Evolutionary conservation across 2,888 invertebrate species (phyloP), one percentile per base, ranked within the genome.

Genomic region (Perizoma flavofasciatum): DNA sequence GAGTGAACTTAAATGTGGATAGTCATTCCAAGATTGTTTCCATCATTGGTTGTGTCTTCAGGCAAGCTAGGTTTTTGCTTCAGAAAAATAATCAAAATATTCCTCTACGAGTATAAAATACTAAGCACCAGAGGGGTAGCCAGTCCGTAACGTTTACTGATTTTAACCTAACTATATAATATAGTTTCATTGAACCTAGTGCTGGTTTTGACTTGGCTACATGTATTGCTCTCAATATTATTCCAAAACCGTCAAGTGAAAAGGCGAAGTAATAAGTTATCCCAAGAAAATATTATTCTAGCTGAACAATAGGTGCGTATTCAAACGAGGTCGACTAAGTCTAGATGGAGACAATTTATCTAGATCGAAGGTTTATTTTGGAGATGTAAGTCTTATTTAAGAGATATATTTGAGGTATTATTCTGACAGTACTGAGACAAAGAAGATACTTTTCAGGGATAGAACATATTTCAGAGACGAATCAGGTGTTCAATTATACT

Each of bases 351-450:
- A 9, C 50, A 54, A 49, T 63, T 49, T 54, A 57, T 63, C 63
- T 60, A 47, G 63, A 51, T 60, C n/a, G 33, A 41, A 46, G 8
- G 49, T 47, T 52, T 43, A 45, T 57, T 39, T 58, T 45, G 44
- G 22, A 22, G 39, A 50, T 49, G 32, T 44, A 5, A 45, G 8
- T 8, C 49, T 49, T 33, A 45, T 45, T 37, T 32, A 41, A 40
- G 5, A 32, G 55, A 49, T 47, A 5, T 55, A 32, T 22, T 22
- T 22, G 22, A 2, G 39, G 10, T 32, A 35, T 34, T 48, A 10
- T 48, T 48, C n/a, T 5, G 5, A 41, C n/a, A 41, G n/a, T 41
- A n/a, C n/a, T n/a, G 39, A 39, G n/a, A 4, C n/a, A 41, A 41
- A 22, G 22, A 22, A 22, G 22, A 5, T 9, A 5, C 9, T 41